Evolutionary conservation across 2,888 invertebrate species (phyloP).

Genomic region (Melanostoma mellinum): DNA sequence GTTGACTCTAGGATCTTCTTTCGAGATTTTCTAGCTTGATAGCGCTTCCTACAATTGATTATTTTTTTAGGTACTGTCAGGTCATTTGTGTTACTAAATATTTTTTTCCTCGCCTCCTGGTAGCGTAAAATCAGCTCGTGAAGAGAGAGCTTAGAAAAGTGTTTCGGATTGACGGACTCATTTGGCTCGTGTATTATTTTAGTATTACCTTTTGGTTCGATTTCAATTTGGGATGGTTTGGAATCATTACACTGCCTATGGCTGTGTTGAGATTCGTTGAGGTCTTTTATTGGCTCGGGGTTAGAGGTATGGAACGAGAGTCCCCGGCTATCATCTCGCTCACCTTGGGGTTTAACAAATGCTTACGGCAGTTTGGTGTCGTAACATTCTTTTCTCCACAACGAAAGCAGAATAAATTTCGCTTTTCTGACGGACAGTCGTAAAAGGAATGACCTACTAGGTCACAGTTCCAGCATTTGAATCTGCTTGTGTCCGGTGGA

Average conservation of each 20-base stretch:
- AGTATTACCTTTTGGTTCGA: too few species aligned
- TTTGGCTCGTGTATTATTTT: too few species aligned
- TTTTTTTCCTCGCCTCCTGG: background rate
- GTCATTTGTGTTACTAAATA: background rate
- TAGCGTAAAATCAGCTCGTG: background rate
- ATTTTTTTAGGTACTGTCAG: background rate
- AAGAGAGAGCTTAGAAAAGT: slow-evolving; percentile 11
- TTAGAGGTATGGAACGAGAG: slow-evolving; percentile 19
- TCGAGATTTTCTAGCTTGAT: background rate
- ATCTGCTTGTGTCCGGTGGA: background rate
- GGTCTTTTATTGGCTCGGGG: slow-evolving; percentile 18
- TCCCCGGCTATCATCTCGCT: slow-evolving; percentile 15
- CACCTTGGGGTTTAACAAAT: slow-evolving; percentile 20
- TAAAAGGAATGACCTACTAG: slow-evolving; percentile 17
- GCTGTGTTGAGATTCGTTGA: background rate
- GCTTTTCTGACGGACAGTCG: slow-evolving; percentile 1
- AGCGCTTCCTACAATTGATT: background rate
- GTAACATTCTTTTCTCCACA: slow-evolving; percentile 26
- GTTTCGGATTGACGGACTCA: background rate
- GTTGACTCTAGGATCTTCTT: background rate
- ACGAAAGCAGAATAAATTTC: slow-evolving; percentile 25
- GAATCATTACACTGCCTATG: slow-evolving; percentile 1
- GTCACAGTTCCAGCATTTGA: slow-evolving; percentile 25
- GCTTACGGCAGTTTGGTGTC: slow-evolving; percentile 9
- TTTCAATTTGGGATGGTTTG: background rate